phyloP scores from a whole-genome alignment of 35 echinoderm and acorn worm genomes.

The Holothuria glaberrima region DNA sequence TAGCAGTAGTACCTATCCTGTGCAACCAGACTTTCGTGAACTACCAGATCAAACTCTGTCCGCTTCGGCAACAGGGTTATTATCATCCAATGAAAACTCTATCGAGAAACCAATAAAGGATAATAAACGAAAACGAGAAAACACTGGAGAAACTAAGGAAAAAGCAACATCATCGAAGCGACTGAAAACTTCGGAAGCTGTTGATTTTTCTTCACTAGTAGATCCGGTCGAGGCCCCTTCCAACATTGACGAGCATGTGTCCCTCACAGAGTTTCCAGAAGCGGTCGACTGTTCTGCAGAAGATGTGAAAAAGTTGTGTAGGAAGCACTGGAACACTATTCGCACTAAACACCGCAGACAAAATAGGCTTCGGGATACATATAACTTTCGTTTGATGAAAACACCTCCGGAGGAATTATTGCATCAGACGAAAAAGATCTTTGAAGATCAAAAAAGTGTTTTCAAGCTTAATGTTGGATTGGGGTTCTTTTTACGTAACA shows the following conservation, averaged over 20 bases:
- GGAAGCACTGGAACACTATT: too few relatives aligned
- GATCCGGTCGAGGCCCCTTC: not conserved
- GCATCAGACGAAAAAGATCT: not conserved
- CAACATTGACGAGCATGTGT: constrained; percentile 7
- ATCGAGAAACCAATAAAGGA: not conserved
- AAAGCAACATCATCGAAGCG: not conserved
- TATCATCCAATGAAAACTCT: not conserved
- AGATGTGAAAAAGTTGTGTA: too few relatives aligned
- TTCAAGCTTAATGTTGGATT: constrained; percentile 58
- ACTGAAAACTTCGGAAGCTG: not conserved
- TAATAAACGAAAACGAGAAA: constrained; percentile 11
- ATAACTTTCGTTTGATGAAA: not conserved
- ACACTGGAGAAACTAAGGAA: not conserved
- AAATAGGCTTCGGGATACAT: not conserved
- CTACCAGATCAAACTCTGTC: not conserved
- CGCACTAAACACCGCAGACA: constrained; percentile 19
- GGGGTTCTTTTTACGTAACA: constrained; percentile 60
- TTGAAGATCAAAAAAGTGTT: constrained; percentile 7
- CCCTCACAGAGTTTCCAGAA: not conserved
- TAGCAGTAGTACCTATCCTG: not conserved
- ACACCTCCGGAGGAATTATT: not conserved
- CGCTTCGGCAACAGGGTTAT: not conserved
- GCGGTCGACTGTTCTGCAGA: too few relatives aligned
- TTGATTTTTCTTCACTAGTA: not conserved
- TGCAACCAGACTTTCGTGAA: not conserved